phyloP scores from a whole-genome alignment of 2,888 invertebrate genomes.

The Drosophila ochracea region DNA sequence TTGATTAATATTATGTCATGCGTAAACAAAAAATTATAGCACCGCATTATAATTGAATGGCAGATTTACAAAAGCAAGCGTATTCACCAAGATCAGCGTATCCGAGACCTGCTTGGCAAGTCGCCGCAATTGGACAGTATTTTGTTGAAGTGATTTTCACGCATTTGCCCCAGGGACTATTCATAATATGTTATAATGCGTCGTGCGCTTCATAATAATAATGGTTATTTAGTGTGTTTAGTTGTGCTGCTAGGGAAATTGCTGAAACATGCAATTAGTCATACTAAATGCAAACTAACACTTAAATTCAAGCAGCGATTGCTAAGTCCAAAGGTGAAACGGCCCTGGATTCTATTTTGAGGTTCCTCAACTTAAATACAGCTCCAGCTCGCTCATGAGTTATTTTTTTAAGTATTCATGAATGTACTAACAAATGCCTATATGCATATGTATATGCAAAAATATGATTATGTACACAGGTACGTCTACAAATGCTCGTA shows the following conservation, averaged over 20 bases:
- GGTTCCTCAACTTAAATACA: slow-evolving; percentile 7
- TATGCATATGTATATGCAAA: background rate
- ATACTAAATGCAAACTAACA: slow-evolving; percentile 47
- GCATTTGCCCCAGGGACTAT: slow-evolving; percentile 47
- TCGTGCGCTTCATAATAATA: slow-evolving; percentile 19
- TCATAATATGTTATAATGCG: slow-evolving; percentile 56
- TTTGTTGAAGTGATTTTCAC: slow-evolving; percentile 62
- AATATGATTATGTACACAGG: background rate
- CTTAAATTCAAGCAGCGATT: slow-evolving; percentile 39
- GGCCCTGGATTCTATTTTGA: slow-evolving; percentile 39
- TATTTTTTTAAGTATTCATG: slow-evolving; percentile 5
- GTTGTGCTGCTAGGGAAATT: slow-evolving; percentile 64
- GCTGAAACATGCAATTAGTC: slow-evolving; percentile 72
- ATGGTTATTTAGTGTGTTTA: slow-evolving; percentile 39
- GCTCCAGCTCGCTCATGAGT: slow-evolving; percentile 6
- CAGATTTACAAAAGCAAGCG: slow-evolving; percentile 21
- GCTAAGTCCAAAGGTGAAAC: slow-evolving; percentile 21
- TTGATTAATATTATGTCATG: slow-evolving; percentile 56
- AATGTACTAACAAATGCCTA: background rate
- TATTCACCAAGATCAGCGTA: slow-evolving; percentile 9
- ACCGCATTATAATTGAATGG: slow-evolving; percentile 44
- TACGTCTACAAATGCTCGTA: slow-evolving; percentile 11
- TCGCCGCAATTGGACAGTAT: slow-evolving; percentile 12
- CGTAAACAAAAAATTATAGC: slow-evolving; percentile 31
- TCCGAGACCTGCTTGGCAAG: slow-evolving; percentile 4